Conservation (phyloP, 2,888 invertebrate species). For the Nudaria mundana region DNA sequence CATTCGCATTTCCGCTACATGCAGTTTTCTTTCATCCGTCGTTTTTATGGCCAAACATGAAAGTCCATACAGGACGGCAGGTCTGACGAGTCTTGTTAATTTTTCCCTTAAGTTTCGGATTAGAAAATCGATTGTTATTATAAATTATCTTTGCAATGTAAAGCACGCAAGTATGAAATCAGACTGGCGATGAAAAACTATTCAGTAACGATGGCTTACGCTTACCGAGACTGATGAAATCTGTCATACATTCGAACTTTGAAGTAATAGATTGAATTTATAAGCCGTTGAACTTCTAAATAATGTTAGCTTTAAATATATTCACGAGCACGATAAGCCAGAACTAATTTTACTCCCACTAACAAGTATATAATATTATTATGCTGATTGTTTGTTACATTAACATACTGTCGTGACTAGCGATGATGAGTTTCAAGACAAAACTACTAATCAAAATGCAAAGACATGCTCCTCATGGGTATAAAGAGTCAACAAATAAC, state of each 20-base stretch:
- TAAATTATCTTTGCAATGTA: constrained; percentile 23
- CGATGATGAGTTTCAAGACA: constrained; percentile 20
- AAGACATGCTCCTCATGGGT: constrained; percentile 20
- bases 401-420: constrained; percentile 27
- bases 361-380: constrained; percentile 28
- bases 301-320: constrained; percentile 21
- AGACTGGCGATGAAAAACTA: constrained; percentile 37
- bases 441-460: constrained; percentile 33
- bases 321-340: constrained; percentile 27
- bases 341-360: constrained; percentile 25
- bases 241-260: constrained; percentile 30
- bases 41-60: too few relatives aligned
- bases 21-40: too few relatives aligned
- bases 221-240: constrained; percentile 37
- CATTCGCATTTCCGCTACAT: too few relatives aligned
- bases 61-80: too few relatives aligned
- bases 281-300: constrained; percentile 31
- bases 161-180: constrained; percentile 27
- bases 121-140: constrained; percentile 36
- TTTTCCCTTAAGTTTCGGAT: too few relatives aligned
- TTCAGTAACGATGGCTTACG: constrained; percentile 37
- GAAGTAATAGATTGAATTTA: constrained; percentile 34
- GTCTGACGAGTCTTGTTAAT: too few relatives aligned
- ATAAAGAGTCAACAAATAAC: constrained; percentile 15
- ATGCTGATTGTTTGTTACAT: constrained; percentile 31